Evolutionary conservation across 1,140 invertebrate species (phyloP), one percentile per base, ranked within the genome.

Genomic region (Gryon sp.): DNA sequence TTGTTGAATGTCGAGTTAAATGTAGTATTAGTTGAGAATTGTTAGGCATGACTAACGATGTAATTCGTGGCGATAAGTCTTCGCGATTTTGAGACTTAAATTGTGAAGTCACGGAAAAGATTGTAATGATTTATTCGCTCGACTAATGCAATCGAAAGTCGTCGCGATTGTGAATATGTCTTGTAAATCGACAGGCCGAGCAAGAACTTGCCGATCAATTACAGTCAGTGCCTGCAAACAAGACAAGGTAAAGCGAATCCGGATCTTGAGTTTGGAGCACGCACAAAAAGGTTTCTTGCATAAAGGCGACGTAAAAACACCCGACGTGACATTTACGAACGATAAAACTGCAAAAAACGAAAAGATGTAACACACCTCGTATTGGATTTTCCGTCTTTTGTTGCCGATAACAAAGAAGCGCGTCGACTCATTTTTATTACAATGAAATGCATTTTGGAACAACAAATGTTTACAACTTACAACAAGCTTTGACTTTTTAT

Each of bases 101-200:
- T 76, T 63, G 65, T 76, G 63, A 76, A 65, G 63, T 69, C 65
- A 69, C 63, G 57, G 57, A 65, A 69, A 76, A 57, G 65, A 76
- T 69, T 59, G 63, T n/a, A n/a, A 41, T 57, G 73, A 76, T 76
- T 69, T 76, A 69, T 76, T 68, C 50, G 62, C 40, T 34, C 57
- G 32, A 26, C 55, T 75, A 69, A 69, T 76, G 73, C 63, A 76
- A 76, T 75, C 72, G 63, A 68, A 75, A 68, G 72, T 66, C 62
- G 62, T 66, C 53, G 52, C 50, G 50, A 65, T 65, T 66, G 43
- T 34, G 60, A 73, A 57, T 73, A 70, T 55, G 45, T 66, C 52
- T 66, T 55, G 16, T 38, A 46, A 53, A 75, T 60, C 53, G 53
- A 66, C 55, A 45, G 32, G 43, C 43, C 32, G 7, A 32, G 43